Evolutionary conservation across 2,888 invertebrate species (phyloP), one percentile per base, ranked within the genome.

Genomic region (Helobdella robusta): DNA sequence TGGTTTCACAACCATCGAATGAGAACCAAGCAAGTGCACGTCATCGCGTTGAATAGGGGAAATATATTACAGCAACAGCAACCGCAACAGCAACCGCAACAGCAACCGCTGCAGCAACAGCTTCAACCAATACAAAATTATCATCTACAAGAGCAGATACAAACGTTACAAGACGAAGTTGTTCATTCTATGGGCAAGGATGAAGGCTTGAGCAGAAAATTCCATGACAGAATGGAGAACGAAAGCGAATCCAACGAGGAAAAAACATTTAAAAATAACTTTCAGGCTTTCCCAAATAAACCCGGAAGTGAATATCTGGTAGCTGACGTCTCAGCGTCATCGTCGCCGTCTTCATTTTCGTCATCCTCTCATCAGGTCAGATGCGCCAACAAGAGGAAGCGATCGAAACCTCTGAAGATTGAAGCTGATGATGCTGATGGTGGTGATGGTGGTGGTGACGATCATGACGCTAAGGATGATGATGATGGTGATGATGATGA

Each of bases 1-100:
- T 98, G 98, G 98, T 98, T 98, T 84, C 97, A 98, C 83, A 98
- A 98, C 80, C 95, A 98, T 79, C 86, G 98, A 74, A 98, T 98
- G 92, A 85, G 97, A 69, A 85, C 93, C 77, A 95, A 30, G 8
- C 28, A 25, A 20, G 56, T 56, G 25, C 6, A 23, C 20, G 20
- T 20, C 20, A 50, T 6, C 6, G 50, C 11, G 20, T 20, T n/a
- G 8, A n/a, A 6, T 50, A n/a, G 20, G 6, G 20, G 50, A 6
- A 25, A 6, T 50, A 11, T 20, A 34, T 30, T 20, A 18, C 35
- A 6, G 59, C n/a, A 59, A 36, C n/a, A 15, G 3, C n/a, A 30
- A 35, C 59, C 34, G 4, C n/a, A 32, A 35, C 32, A 59, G 5
- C n/a, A 20, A 35, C 20, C 23, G n/a, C 35, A 35, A 35, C 32